These are phyloP conservation scores for Typhlichthys subterraneus DNA, from an alignment of 2,797 vertebrate species.

Conservation along the genomic window DNA sequence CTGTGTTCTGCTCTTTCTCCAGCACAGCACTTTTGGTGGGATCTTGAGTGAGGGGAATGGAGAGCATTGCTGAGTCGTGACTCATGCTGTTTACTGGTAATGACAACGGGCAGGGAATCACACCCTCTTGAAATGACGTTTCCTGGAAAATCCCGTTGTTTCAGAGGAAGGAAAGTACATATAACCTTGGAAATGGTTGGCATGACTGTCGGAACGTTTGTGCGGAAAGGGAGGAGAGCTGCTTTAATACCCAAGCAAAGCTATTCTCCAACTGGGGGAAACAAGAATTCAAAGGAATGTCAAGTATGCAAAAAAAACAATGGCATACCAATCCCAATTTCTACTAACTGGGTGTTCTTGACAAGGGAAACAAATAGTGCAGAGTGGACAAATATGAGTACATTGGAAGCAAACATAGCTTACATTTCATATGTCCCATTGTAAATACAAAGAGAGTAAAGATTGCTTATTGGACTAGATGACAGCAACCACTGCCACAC, in stretches of 20 bases:
- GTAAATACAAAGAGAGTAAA: constrained; percentile 4
- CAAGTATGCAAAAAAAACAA: constrained; percentile 65
- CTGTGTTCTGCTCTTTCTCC: constrained; percentile 60
- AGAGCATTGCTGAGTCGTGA: constrained; percentile 79
- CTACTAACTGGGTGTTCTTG: constrained; percentile 1
- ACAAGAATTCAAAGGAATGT: constrained; percentile 67
- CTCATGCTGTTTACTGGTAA: constrained; percentile 85
- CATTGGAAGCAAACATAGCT: constrained; percentile 1
- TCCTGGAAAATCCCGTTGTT: constrained; percentile 84
- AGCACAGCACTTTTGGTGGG: constrained; percentile 75
- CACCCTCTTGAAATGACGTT: constrained; percentile 80
- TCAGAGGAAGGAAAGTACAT: constrained; percentile 80
- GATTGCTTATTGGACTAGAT: constrained; percentile 2
- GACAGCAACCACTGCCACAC: background rate
- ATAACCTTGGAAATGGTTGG: constrained; percentile 72
- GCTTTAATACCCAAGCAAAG: constrained; percentile 48
- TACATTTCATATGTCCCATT: constrained; percentile 8
- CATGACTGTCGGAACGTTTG: constrained; percentile 60
- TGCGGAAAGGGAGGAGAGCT: constrained; percentile 72
- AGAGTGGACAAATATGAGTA: background rate
- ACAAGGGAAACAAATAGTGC: background rate
- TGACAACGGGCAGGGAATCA: constrained; percentile 80
- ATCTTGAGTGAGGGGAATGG: constrained; percentile 80
- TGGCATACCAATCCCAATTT: constrained; percentile 33
- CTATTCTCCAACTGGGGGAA: constrained; percentile 48